Percentiles rank a stretch among this genome's conserved stretches.
phyloP scores from a whole-genome alignment of 1,140 invertebrate species.

The Helicoverpa zea region DNA sequence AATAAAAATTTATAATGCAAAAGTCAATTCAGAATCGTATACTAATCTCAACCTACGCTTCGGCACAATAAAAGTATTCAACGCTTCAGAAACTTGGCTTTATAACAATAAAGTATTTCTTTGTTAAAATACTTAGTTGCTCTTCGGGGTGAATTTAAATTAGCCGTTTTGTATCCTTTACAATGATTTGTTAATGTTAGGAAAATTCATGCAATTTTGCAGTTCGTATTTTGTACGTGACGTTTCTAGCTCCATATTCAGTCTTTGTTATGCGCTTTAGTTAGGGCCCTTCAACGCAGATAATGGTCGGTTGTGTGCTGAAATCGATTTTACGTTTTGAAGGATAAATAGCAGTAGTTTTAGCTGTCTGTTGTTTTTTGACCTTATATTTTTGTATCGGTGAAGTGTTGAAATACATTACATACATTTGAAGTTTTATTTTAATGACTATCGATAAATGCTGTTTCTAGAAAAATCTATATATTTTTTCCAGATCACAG shows the following conservation, averaged over 20 bases:
- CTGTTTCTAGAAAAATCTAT: too few relatives aligned
- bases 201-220: slow-evolving; percentile 12
- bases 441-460: too few relatives aligned
- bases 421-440: too few relatives aligned
- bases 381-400: not conserved
- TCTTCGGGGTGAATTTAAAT: slow-evolving; percentile 26
- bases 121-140: slow-evolving; percentile 38
- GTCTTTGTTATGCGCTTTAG: not conserved
- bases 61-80: not conserved
- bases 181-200: slow-evolving; percentile 25
- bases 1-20: not conserved
- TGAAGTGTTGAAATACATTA: not conserved
- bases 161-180: slow-evolving; percentile 36
- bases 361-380: too few relatives aligned
- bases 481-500: too few relatives aligned
- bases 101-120: slow-evolving; percentile 42
- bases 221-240: slow-evolving; percentile 11
- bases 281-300: not conserved
- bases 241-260: not conserved
- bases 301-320: too few relatives aligned
- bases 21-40: not conserved
- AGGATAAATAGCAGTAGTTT: too few relatives aligned
- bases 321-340: too few relatives aligned
- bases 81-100: slow-evolving; percentile 8
- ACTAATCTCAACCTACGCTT: not conserved